These are phyloP conservation scores for Cynoglossus semilaevis DNA, from an alignment of 2,113 vertebrate species.

Conservation along the genomic window DNA sequence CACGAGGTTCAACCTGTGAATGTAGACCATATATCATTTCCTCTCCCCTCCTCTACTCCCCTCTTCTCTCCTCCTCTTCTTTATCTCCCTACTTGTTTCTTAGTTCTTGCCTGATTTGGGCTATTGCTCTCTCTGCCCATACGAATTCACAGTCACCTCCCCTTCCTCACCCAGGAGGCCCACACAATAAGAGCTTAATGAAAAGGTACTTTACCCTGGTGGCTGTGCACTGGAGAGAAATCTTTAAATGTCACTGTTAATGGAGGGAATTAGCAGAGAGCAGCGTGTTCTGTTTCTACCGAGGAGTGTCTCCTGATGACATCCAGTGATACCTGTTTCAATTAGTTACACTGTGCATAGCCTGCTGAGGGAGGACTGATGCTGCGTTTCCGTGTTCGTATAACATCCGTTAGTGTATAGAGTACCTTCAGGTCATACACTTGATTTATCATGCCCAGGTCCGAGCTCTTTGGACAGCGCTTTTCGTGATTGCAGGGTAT, in stretches of 20 bases:
- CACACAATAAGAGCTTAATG: conserved; percentile 68
- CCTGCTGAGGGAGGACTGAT: conserved; percentile 3
- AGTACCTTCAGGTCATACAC: conserved; percentile 6
- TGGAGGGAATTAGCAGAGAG: conserved; percentile 56
- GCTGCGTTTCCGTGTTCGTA: conserved; percentile 2
- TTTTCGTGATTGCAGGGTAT: conserved; percentile 60
- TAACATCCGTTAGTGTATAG: conserved; percentile 24
- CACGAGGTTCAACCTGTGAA: conserved; percentile 35
- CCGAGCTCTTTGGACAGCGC: conserved; percentile 26
- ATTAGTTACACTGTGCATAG: conserved; percentile 30
- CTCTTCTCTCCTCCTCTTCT: conserved; percentile 3
- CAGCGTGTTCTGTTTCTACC: conserved; percentile 36
- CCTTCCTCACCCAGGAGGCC: conserved; percentile 49
- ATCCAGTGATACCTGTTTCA: conserved; percentile 24
- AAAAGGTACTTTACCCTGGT: conserved; percentile 68
- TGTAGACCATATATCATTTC: conserved; percentile 36
- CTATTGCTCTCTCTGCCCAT: conserved; percentile 5
- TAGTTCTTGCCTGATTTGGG: conserved; percentile 19
- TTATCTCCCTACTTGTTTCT: conserved; percentile 30
- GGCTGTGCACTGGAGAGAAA: conserved; percentile 53
- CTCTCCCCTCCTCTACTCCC: not conserved
- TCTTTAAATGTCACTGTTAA: conserved; percentile 69
- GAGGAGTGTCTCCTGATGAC: conserved; percentile 37
- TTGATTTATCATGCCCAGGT: conserved; percentile 54
- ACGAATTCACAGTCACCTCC: conserved; percentile 27